A percentile compares a stretch with the other conserved stretches of the same genome.
Conservation (phyloP, 2,113 vertebrate genomes). For the Mirounga angustirostris region DNA sequence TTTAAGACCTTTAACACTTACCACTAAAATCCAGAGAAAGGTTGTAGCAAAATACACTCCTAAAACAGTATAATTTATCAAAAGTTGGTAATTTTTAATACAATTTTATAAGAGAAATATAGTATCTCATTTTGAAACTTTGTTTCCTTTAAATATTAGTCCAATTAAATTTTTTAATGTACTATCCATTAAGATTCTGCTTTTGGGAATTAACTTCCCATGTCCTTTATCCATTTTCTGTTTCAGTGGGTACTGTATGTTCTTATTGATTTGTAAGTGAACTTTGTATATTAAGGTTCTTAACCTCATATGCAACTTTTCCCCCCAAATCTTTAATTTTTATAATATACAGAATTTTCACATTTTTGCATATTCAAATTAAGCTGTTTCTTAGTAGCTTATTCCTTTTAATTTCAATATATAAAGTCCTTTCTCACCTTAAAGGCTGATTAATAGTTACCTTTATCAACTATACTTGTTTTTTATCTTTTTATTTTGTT, state of each 20-base stretch:
- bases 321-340: neutral
- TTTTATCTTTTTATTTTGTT: neutral
- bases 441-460: neutral
- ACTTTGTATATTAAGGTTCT: neutral
- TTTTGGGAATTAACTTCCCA: neutral
- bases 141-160: neutral
- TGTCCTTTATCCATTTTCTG: neutral
- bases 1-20: neutral
- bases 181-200: neutral
- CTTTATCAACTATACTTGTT: neutral
- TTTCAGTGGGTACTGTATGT: neutral
- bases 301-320: neutral
- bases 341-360: neutral
- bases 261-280: neutral
- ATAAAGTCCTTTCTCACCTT: neutral
- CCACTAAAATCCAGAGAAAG: constrained; percentile 14
- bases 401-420: constrained; percentile 16
- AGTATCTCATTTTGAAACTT: neutral
- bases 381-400: neutral
- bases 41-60: neutral
- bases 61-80: neutral
- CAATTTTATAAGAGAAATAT: neutral
- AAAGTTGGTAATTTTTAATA: neutral
- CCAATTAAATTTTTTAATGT: neutral
- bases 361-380: neutral